Evolutionary conservation across 1,140 invertebrate genomes (phyloP).

Genomic region (Mercenaria mercenaria): DNA sequence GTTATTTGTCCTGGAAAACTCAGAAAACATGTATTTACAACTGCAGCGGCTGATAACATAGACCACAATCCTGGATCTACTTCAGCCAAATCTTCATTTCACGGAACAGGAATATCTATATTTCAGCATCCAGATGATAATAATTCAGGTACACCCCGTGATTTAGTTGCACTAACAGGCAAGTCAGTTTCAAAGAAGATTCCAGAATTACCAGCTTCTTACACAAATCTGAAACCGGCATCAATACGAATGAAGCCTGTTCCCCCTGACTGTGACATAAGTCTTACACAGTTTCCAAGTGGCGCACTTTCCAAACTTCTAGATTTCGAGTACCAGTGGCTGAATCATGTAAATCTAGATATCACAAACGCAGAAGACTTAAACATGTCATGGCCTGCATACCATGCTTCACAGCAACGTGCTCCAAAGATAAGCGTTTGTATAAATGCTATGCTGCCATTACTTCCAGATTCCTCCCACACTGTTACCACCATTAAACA

Average conservation of each 20-base stretch:
- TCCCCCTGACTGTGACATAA: neutral
- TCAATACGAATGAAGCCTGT: conserved; percentile 25
- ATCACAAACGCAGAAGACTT: neutral
- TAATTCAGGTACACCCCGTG: neutral
- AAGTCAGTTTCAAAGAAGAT: conserved; percentile 30
- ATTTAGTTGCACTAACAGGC: neutral
- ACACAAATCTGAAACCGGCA: conserved; percentile 40
- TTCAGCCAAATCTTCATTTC: conserved; percentile 67
- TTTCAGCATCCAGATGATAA: conserved; percentile 69
- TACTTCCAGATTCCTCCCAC: conserved; percentile 63
- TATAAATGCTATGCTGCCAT: conserved; percentile 51
- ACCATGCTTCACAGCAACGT: conserved; percentile 11
- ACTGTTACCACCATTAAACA: conserved; percentile 69
- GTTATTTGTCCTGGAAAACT: conserved; percentile 63
- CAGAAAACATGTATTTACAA: conserved; percentile 63
- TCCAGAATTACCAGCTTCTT: conserved; percentile 26
- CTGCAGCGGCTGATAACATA: conserved; percentile 70
- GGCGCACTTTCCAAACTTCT: neutral
- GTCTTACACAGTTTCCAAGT: neutral
- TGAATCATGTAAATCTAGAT: neutral
- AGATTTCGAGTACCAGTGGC: conserved; percentile 39
- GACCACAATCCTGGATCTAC: conserved; percentile 74
- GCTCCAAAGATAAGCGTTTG: neutral
- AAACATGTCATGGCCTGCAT: conserved; percentile 19
- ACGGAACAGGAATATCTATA: conserved; percentile 73